These are phyloP conservation scores for Lethrus apterus DNA, from an alignment of 1,140 invertebrate species.

Conservation along the genomic window DNA sequence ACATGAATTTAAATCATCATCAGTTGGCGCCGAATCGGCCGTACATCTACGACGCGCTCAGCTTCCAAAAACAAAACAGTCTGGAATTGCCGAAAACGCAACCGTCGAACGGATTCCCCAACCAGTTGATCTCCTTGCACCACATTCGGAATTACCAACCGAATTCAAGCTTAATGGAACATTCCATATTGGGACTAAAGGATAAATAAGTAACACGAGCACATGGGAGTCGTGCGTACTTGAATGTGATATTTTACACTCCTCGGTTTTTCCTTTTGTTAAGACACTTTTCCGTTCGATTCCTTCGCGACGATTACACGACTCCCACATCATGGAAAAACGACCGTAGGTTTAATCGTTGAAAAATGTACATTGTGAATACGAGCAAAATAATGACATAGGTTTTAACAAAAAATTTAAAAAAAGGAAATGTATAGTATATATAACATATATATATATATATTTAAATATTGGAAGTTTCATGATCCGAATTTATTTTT, in stretches of 20 bases:
- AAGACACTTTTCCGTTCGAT: background rate
- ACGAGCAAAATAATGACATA: too few species aligned
- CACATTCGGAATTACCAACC: conserved; percentile 96
- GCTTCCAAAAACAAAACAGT: conserved; percentile 60
- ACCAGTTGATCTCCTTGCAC: conserved; percentile 91
- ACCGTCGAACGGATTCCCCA: conserved; percentile 73
- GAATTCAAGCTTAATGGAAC: conserved; percentile 52
- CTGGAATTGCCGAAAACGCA: conserved; percentile 41
- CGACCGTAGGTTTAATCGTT: too few species aligned
- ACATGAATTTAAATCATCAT: conserved; percentile 63
- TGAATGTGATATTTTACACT: background rate
- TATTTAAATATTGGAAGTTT: too few species aligned
- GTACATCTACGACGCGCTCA: conserved; percentile 90
- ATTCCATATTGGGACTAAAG: conserved; percentile 49
- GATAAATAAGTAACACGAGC: conserved; percentile 40
- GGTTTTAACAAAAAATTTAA: too few species aligned
- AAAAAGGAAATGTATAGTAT: too few species aligned
- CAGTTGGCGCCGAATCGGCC: conserved; percentile 65
- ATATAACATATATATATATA: too few species aligned
- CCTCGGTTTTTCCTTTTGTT: background rate
- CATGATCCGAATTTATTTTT: too few species aligned
- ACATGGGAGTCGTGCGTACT: background rate
- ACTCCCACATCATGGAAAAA: too few species aligned
- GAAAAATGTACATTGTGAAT: conserved; percentile 5
- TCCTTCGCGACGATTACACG: background rate